Percentiles rank a stretch among this genome's conserved stretches.
Conservation (phyloP, 1,140 invertebrate species). For the Lucilia cuprina region DNA sequence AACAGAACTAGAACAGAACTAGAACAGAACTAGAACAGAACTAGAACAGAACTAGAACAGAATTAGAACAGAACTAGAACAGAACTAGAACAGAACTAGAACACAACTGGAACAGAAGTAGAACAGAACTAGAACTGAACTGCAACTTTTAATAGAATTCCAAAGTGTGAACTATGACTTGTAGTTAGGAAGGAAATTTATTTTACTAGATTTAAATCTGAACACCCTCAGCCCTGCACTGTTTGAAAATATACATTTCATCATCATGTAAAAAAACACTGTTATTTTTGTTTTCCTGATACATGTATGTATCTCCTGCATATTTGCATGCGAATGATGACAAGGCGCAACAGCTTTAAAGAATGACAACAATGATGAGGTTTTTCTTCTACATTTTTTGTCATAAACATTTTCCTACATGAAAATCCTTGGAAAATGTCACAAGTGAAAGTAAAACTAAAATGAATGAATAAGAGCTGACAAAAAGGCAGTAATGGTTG, state of each 20-base stretch:
- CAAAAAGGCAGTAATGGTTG: neutral
- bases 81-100: too few relatives aligned
- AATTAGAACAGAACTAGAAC: too few relatives aligned
- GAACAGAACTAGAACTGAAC: too few relatives aligned
- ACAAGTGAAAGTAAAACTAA: neutral
- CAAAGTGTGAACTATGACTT: too few relatives aligned
- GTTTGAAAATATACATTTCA: neutral
- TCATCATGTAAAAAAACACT: neutral
- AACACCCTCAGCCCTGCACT: neutral
- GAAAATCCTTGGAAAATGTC: constrained; percentile 1
- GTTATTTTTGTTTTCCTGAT: neutral
- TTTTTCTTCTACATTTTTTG: neutral
- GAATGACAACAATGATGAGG: neutral
- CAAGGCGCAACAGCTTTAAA: neutral
- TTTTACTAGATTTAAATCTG: neutral
- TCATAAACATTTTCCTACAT: neutral
- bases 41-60: too few relatives aligned
- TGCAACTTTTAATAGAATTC: too few relatives aligned
- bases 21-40: too few relatives aligned
- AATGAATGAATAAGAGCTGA: too few relatives aligned
- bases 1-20: too few relatives aligned
- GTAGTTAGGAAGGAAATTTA: too few relatives aligned
- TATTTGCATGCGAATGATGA: constrained; percentile 5
- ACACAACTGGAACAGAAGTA: too few relatives aligned
- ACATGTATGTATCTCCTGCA: neutral